Conservation (phyloP, 2,888 invertebrate species). For the Plebejus argus region DNA sequence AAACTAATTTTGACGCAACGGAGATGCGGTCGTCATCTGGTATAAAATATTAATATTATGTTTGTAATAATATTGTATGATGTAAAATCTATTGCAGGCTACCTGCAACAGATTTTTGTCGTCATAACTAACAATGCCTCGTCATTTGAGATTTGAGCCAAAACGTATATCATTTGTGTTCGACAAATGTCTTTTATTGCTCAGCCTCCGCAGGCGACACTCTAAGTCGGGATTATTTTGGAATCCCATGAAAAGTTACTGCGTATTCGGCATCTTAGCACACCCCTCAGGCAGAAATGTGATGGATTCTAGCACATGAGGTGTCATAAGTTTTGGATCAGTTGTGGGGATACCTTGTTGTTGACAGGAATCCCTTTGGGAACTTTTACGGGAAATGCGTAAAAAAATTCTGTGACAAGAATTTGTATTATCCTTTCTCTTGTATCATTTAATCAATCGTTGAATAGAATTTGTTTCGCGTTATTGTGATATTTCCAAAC, state of each 20-base stretch:
- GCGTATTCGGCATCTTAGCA: background rate
- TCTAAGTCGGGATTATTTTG: background rate
- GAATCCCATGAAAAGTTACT: background rate
- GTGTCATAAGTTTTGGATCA: background rate
- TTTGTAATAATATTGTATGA: too few species aligned
- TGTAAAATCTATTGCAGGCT: too few species aligned
- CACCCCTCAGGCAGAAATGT: background rate
- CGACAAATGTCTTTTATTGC: slow-evolving; percentile 10
- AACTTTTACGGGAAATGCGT: background rate
- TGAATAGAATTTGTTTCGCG: background rate
- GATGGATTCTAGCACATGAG: background rate
- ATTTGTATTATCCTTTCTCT: background rate
- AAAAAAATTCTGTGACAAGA: background rate
- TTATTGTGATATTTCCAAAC: background rate
- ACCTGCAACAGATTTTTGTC: too few species aligned
- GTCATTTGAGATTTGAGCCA: too few species aligned
- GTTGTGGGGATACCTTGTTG: background rate
- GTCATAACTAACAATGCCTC: too few species aligned
- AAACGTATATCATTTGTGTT: too few species aligned
- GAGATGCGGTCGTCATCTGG: too few species aligned
- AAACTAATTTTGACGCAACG: background rate
- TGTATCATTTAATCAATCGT: background rate
- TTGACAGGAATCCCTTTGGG: background rate
- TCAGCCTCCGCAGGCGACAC: background rate
- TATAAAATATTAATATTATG: too few species aligned